phyloP scores from a whole-genome alignment of 2,113 vertebrate genomes.

The Paramormyrops kingsleyae region DNA sequence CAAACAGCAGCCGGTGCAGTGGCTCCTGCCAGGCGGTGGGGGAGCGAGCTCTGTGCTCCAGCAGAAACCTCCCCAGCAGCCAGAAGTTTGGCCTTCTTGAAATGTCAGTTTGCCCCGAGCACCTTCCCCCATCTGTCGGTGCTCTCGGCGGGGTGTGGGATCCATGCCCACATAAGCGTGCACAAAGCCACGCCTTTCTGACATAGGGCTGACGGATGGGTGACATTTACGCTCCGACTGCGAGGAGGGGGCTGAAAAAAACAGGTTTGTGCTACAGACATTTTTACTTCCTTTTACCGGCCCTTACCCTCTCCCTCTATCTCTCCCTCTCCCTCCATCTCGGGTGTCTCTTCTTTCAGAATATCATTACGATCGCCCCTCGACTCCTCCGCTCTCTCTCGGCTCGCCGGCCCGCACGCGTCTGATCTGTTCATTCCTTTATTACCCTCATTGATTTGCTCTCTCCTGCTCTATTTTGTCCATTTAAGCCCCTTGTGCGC shows the following conservation, averaged over 20 bases:
- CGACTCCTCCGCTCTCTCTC: background rate
- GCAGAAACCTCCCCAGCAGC: background rate
- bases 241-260: background rate
- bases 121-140: constrained; percentile 14
- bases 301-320: background rate
- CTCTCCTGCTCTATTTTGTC: background rate
- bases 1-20: background rate
- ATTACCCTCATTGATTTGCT: background rate
- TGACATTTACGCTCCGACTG: background rate
- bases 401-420: background rate
- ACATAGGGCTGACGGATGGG: background rate
- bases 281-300: background rate
- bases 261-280: background rate
- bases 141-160: background rate
- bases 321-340: background rate
- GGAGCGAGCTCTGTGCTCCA: background rate
- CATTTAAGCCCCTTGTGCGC: background rate
- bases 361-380: background rate
- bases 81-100: background rate
- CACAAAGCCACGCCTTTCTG: background rate
- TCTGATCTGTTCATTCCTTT: background rate
- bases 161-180: background rate
- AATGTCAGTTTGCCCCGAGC: constrained; percentile 16
- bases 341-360: background rate
- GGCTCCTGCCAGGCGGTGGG: background rate